phyloP scores from a whole-genome alignment of 1,140 invertebrate species.

The Bradysia coprophila region DNA sequence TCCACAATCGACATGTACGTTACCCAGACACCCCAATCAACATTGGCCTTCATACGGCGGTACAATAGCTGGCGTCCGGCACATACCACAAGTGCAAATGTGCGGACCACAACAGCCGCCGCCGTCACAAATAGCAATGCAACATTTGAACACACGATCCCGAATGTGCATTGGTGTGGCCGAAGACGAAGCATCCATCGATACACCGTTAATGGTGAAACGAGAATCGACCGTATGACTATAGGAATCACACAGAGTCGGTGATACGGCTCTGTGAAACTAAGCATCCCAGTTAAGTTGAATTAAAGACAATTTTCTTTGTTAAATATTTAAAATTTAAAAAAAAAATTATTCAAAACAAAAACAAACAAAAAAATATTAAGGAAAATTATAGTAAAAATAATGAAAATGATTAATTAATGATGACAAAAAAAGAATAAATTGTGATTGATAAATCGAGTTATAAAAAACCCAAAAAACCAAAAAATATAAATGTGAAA shows the following conservation, averaged over 20 bases:
- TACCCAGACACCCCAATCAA: constrained; percentile 27
- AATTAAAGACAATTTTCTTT: background rate
- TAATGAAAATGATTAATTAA: background rate
- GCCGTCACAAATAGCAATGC: constrained; percentile 13
- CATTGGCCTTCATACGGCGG: constrained; percentile 24
- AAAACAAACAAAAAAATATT: background rate
- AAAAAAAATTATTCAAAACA: background rate
- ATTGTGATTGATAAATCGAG: background rate
- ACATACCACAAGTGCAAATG: constrained; percentile 8
- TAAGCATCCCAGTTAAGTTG: background rate
- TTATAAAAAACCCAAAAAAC: too few species aligned
- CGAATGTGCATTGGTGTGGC: constrained; percentile 13
- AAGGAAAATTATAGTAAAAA: background rate
- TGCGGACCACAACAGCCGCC: constrained; percentile 4
- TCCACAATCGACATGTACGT: constrained; percentile 2
- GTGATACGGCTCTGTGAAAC: constrained; percentile 17
- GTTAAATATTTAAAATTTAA: background rate
- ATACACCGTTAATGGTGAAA: constrained; percentile 33
- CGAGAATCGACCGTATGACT: constrained; percentile 35
- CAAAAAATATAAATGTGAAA: too few species aligned
- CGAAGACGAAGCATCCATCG: constrained; percentile 28
- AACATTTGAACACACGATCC: constrained; percentile 14
- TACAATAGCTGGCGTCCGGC: constrained; percentile 14
- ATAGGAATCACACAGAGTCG: constrained; percentile 19
- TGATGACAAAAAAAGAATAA: background rate